Evolutionary conservation across 2,797 vertebrate genomes (phyloP).

Genomic region (Lacerta bilineata): DNA sequence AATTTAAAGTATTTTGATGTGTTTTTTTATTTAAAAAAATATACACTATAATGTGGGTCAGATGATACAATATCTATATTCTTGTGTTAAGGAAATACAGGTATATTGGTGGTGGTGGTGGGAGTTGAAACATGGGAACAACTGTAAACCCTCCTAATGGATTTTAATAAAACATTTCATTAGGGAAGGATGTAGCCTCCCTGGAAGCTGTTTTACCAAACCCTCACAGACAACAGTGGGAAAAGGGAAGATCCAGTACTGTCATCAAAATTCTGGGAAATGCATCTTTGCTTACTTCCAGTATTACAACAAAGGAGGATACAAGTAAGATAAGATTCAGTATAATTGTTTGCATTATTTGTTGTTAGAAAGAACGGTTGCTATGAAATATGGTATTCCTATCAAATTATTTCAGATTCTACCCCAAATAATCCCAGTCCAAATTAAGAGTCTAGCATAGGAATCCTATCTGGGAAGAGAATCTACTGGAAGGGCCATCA

Average conservation of each 20-base stretch:
- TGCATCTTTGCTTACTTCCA: conserved; percentile 82
- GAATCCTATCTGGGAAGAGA: neutral
- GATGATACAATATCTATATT: neutral
- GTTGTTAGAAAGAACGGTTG: neutral
- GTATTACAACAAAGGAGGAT: conserved; percentile 68
- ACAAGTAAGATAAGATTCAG: conserved; percentile 66
- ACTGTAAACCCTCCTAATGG: neutral
- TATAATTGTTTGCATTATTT: neutral
- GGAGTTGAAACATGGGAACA: neutral
- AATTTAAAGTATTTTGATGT: neutral
- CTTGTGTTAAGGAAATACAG: neutral
- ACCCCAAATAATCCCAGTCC: neutral
- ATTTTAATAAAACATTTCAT: conserved; percentile 35
- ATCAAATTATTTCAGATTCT: neutral
- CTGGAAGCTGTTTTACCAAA: conserved; percentile 28
- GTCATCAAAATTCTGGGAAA: conserved; percentile 81
- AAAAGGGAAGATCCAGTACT: conserved; percentile 69
- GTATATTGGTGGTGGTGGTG: neutral
- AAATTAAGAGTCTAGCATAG: neutral
- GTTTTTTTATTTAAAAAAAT: neutral
- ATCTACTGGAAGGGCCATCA: neutral
- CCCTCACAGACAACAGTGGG: conserved; percentile 83
- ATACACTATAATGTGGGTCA: neutral
- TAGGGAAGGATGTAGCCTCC: conserved; percentile 11
- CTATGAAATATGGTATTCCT: neutral